Evolutionary conservation across 2,113 vertebrate species (phyloP).

Genomic region (Amblyornis subalaris): DNA sequence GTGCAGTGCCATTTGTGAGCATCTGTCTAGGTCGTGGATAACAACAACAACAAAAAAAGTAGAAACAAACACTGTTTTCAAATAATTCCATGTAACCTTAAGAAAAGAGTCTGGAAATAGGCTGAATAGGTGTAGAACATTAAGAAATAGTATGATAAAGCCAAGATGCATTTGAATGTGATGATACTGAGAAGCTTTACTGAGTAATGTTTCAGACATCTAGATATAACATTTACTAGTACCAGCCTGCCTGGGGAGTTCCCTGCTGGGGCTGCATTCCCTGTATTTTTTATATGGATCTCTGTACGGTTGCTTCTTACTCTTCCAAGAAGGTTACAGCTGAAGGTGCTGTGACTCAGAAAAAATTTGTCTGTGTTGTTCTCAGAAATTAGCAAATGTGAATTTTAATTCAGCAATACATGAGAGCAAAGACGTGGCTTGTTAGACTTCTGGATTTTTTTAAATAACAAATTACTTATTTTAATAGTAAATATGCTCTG

Average conservation of each 20-base stretch:
- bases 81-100: background rate
- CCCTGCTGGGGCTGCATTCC: background rate
- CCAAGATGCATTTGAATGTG: background rate
- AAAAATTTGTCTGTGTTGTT: background rate
- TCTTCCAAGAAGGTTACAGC: background rate
- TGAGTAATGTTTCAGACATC: background rate
- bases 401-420: background rate
- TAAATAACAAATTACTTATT: background rate
- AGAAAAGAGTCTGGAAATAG: background rate
- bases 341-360: background rate
- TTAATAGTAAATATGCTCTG: background rate
- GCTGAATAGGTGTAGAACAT: background rate
- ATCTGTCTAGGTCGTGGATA: background rate
- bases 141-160: background rate
- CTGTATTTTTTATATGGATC: background rate
- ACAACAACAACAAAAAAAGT: background rate
- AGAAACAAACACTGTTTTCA: background rate
- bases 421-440: background rate
- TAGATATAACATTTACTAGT: background rate
- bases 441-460: background rate
- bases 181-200: background rate
- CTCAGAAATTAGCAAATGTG: background rate
- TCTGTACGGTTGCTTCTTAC: background rate
- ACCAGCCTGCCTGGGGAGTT: background rate
- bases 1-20: rapidly evolving